phyloP scores from a whole-genome alignment of 2,113 vertebrate species.

The Sorex fumeus region DNA sequence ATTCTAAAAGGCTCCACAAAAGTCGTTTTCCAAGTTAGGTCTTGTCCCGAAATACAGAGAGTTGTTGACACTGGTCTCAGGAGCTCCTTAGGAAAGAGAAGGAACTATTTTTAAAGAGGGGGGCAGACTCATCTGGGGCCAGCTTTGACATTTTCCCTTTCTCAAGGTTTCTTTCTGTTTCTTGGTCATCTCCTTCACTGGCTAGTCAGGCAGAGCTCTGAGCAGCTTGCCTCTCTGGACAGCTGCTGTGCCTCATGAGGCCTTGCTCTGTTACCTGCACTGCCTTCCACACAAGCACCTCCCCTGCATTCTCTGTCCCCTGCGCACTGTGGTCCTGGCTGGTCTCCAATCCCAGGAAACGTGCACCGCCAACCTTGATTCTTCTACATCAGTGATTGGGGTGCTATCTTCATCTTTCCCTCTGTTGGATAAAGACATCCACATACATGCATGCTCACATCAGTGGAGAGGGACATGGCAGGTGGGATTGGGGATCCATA shows the following conservation, averaged over 20 bases:
- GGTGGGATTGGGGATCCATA: neutral
- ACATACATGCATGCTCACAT: no score
- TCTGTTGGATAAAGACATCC: neutral
- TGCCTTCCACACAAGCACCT: constrained; percentile 33
- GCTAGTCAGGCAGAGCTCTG: no score
- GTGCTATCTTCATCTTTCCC: neutral
- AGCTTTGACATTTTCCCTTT: constrained; percentile 48
- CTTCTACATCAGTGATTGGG: neutral
- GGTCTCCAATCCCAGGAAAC: neutral
- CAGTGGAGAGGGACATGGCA: constrained; percentile 16
- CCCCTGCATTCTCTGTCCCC: no score
- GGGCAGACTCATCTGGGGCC: neutral
- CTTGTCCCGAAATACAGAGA: constrained; percentile 56
- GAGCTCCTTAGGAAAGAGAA: neutral
- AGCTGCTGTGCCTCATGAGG: neutral
- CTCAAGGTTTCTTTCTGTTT: no score
- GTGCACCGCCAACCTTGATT: fast-evolving
- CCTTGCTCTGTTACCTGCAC: constrained; percentile 54
- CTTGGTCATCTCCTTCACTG: no score
- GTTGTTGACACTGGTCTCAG: neutral
- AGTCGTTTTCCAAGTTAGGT: constrained; percentile 7
- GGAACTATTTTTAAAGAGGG: neutral
- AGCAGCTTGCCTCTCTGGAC: no score
- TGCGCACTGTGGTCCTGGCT: fast-evolving
- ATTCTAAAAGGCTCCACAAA: neutral